phyloP scores from a whole-genome alignment of 2,797 vertebrate genomes.

The Sebastes hubbsi region DNA sequence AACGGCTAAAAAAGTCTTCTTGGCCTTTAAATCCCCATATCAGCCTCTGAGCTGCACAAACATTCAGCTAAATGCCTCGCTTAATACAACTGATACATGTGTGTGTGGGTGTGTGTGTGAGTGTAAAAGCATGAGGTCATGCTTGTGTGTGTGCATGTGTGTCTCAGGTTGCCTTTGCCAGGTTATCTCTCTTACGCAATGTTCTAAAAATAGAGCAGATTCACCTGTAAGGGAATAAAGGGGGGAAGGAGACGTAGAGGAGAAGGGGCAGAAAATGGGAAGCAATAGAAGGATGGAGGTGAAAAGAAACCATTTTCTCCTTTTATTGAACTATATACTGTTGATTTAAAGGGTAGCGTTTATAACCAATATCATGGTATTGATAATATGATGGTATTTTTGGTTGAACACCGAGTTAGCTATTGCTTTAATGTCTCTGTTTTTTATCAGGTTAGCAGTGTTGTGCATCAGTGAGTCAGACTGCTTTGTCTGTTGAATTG shows the following conservation, averaged over 20 bases:
- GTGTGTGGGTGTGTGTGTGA: conserved; percentile 5
- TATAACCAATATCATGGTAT: too few species aligned
- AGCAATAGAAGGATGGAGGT: neutral
- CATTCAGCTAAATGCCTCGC: conserved; percentile 16
- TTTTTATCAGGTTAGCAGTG: neutral
- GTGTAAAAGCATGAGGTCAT: neutral
- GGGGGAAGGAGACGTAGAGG: neutral
- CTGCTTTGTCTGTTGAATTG: neutral
- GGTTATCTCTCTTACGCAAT: conserved; percentile 57
- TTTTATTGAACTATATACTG: neutral
- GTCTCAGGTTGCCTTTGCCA: conserved; percentile 58
- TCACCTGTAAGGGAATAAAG: conserved; percentile 60
- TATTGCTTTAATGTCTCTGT: neutral
- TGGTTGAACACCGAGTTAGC: neutral
- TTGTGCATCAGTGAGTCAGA: neutral
- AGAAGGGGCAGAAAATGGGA: neutral
- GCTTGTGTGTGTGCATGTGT: conserved; percentile 20
- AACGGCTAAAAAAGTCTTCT: conserved; percentile 3
- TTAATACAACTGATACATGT: neutral
- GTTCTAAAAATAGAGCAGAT: conserved; percentile 61
- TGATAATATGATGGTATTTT: neutral
- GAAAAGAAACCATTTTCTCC: neutral
- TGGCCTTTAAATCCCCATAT: conserved; percentile 33
- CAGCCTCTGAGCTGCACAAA: conserved; percentile 15
- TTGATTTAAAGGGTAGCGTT: accelerated